These are phyloP conservation scores for Formica aserva DNA, from an alignment of 2,888 invertebrate genomes.

Conservation along the genomic window DNA sequence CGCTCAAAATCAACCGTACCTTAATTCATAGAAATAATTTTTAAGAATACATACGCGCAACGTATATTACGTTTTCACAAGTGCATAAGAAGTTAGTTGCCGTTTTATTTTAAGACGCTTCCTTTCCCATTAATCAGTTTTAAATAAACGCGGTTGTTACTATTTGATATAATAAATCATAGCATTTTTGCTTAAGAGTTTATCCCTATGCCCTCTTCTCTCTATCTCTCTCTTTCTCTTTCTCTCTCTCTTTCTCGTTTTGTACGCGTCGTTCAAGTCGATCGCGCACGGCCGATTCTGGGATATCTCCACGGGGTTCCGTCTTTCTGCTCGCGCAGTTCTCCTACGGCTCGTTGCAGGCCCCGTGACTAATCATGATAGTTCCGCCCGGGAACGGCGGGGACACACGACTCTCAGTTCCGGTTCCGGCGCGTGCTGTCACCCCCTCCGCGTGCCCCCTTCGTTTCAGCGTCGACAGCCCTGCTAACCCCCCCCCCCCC, in stretches of 20 bases:
- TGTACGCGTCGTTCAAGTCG: conserved; percentile 69
- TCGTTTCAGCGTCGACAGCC: conserved; percentile 34
- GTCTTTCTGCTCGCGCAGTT: conserved; percentile 71
- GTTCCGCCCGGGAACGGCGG: conserved; percentile 85
- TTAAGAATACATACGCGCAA: background rate
- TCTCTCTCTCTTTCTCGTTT: conserved; percentile 19
- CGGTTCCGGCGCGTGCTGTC: conserved; percentile 85
- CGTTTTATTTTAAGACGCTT: background rate
- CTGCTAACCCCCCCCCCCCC: conserved; percentile 41
- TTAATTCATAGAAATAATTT: background rate
- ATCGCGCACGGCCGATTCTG: conserved; percentile 70
- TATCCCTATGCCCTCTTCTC: conserved; percentile 54
- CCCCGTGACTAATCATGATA: conserved; percentile 86
- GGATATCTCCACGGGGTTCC: conserved; percentile 49
- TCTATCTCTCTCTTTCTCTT: conserved; percentile 50
- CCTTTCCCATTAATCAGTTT: background rate
- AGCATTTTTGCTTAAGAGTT: background rate
- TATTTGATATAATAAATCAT: conserved; percentile 20
- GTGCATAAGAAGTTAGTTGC: background rate
- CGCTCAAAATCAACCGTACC: background rate
- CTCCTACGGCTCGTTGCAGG: conserved; percentile 81
- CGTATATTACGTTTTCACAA: background rate
- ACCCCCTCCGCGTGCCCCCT: conserved; percentile 37
- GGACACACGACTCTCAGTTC: conserved; percentile 85
- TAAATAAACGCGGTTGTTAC: background rate